Evolutionary conservation across 2,888 invertebrate species (phyloP).

Genomic region (Acanthopleura granulata): DNA sequence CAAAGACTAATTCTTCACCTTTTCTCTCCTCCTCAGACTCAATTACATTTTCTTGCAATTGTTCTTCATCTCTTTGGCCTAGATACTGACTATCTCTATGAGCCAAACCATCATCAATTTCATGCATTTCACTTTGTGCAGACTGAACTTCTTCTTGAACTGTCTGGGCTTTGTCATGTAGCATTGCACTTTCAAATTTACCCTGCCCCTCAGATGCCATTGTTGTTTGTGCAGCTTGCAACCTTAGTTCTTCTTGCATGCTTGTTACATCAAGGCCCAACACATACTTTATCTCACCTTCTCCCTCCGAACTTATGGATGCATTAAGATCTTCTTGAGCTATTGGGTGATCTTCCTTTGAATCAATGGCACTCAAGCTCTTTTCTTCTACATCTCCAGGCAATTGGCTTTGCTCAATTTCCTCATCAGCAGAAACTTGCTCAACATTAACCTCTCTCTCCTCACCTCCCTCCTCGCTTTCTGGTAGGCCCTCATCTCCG

Average conservation of each 20-base stretch:
- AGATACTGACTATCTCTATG: not conserved
- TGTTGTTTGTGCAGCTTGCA: not conserved
- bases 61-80: constrained; percentile 5
- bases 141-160: constrained; percentile 2
- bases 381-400: too few relatives aligned
- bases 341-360: too few relatives aligned
- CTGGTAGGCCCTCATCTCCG: not conserved
- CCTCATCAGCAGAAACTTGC: too few relatives aligned
- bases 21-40: not conserved
- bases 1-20: not conserved
- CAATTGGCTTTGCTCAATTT: too few relatives aligned
- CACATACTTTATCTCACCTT: too few relatives aligned
- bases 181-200: constrained; percentile 4
- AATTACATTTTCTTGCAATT: not conserved
- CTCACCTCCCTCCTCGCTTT: not conserved
- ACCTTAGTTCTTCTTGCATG: too few relatives aligned
- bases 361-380: too few relatives aligned
- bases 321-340: too few relatives aligned
- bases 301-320: too few relatives aligned
- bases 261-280: too few relatives aligned
- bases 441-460: not conserved
- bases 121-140: too few relatives aligned
- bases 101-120: not conserved
- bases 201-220: not conserved
- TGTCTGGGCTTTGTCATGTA: not conserved